Conservation (phyloP, 1,140 invertebrate species). For the Heterodera schachtii region DNA sequence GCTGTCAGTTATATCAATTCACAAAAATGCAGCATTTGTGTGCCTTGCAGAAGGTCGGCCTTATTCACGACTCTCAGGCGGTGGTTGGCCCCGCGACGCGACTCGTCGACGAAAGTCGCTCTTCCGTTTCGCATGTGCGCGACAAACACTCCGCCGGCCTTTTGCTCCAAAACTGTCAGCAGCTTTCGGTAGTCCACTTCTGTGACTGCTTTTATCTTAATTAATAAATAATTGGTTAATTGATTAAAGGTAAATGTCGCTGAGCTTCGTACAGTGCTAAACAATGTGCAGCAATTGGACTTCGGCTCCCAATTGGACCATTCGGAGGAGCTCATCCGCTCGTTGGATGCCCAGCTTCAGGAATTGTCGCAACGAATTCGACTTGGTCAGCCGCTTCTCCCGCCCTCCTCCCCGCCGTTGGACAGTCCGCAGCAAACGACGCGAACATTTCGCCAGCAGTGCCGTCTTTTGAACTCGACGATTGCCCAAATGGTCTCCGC, state of each 20-base stretch:
- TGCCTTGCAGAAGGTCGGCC: constrained; percentile 46
- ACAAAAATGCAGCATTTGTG: neutral
- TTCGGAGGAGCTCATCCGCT: constrained; percentile 72
- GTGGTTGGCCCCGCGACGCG: constrained; percentile 71
- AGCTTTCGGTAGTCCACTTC: constrained; percentile 70
- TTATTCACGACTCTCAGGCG: constrained; percentile 55
- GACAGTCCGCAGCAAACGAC: constrained; percentile 72
- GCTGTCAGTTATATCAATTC: constrained; percentile 29
- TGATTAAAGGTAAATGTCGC: constrained; percentile 70
- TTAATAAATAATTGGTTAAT: too few species aligned
- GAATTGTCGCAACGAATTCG: constrained; percentile 69
- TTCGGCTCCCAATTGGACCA: constrained; percentile 77
- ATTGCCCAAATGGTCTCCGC: constrained; percentile 83
- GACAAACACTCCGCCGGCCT: constrained; percentile 78
- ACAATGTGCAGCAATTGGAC: constrained; percentile 82
- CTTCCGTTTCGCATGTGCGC: constrained; percentile 80
- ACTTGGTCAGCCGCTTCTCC: constrained; percentile 73
- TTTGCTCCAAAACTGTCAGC: constrained; percentile 75
- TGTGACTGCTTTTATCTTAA: neutral
- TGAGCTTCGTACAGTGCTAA: constrained; percentile 79
- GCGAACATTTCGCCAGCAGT: constrained; percentile 71
- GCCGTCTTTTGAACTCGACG: constrained; percentile 73
- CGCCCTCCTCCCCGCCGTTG: constrained; percentile 82
- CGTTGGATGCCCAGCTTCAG: constrained; percentile 79
- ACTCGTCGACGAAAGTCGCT: constrained; percentile 76